These are phyloP conservation scores for Meles meles DNA, from an alignment of 2,113 vertebrate genomes.

Conservation along the genomic window DNA sequence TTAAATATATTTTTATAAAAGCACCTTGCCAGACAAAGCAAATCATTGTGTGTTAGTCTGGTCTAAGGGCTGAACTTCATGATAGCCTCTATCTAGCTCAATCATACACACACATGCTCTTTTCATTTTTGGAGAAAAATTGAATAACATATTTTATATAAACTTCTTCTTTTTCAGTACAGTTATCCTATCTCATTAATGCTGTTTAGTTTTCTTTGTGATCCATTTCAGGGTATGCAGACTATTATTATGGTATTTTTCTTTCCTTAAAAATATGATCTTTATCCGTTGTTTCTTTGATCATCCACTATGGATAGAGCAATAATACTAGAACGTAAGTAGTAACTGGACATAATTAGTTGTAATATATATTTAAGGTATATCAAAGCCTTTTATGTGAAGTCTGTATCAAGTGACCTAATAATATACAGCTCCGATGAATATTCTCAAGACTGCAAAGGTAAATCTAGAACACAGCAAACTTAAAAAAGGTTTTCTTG, in stretches of 20 bases:
- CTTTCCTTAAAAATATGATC: not conserved
- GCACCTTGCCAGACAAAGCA: not conserved
- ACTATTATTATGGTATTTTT: not conserved
- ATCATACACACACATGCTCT: not conserved
- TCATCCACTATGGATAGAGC: not conserved
- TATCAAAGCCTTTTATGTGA: not conserved
- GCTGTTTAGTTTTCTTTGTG: not conserved
- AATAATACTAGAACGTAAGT: not conserved
- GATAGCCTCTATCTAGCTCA: not conserved
- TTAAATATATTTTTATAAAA: not conserved
- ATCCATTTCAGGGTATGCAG: not conserved
- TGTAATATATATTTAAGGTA: not conserved
- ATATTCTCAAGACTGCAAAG: not conserved
- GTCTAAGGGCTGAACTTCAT: not conserved
- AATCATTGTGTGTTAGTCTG: not conserved
- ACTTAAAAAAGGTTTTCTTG: not conserved
- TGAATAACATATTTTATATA: not conserved
- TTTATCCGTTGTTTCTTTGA: not conserved
- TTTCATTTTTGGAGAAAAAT: conserved; percentile 21
- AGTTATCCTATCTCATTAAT: not conserved
- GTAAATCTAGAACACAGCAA: not conserved
- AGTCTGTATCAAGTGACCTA: not conserved
- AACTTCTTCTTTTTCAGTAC: not conserved
- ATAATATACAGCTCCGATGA: not conserved
- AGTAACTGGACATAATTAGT: not conserved